Percentiles rank a stretch among this genome's conserved stretches.
phyloP scores from a whole-genome alignment of 2,113 vertebrate genomes.

The Ceratotherium simum region DNA sequence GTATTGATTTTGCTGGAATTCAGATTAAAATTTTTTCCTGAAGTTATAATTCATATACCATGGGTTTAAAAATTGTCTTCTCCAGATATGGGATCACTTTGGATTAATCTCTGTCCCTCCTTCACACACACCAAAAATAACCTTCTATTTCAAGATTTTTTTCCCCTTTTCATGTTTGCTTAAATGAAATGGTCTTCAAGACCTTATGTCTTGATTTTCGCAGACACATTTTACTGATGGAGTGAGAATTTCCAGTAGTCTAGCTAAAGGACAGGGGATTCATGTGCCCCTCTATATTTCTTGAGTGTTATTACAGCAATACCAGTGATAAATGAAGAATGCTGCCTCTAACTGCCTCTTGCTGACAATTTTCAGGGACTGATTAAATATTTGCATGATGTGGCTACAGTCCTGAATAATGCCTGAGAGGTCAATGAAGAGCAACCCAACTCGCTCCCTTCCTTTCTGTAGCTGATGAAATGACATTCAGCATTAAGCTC shows the following conservation, averaged over 20 bases:
- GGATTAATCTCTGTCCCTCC: background rate
- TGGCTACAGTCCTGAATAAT: conserved; percentile 66
- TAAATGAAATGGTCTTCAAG: conserved; percentile 60
- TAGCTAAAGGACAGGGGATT: conserved; percentile 65
- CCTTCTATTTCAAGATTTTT: background rate
- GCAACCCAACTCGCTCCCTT: conserved; percentile 48
- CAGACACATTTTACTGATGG: conserved; percentile 67
- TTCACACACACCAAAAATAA: background rate
- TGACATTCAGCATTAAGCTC: conserved; percentile 54
- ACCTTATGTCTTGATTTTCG: conserved; percentile 57
- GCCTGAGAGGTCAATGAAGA: conserved; percentile 67
- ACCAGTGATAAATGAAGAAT: conserved; percentile 74
- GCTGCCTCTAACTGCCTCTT: conserved; percentile 72
- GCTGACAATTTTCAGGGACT: conserved; percentile 70
- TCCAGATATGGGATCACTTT: conserved; percentile 5
- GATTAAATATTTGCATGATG: conserved; percentile 81
- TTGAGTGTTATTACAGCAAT: conserved; percentile 66
- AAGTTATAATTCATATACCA: conserved; percentile 8
- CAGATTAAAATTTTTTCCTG: conserved; percentile 16
- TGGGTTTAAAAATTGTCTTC: conserved; percentile 9
- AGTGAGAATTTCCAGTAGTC: conserved; percentile 61
- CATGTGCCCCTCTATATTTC: conserved; percentile 4
- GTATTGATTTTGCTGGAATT: background rate
- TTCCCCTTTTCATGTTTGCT: background rate
- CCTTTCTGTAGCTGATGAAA: conserved; percentile 49